Base-by-base conservation (phyloP, 1,140 invertebrate species). In the Rhyacophila brunnea region DNA sequence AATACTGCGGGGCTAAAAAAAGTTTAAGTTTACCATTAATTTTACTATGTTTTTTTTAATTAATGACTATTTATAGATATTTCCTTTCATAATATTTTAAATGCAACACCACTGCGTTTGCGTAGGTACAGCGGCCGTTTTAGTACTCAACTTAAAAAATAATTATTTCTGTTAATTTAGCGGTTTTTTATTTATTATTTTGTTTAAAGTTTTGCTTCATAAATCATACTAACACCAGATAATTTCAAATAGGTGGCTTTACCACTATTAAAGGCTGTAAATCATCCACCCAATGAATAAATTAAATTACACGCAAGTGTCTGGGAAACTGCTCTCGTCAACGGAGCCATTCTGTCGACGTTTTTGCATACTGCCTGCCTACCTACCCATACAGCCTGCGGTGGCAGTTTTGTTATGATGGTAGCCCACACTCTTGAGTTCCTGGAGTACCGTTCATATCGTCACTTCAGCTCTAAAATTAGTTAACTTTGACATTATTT, bases 211-310 rank as follows among this genome's bases (percentile, higher is more conserved):
- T 45, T 14, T n/a, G 18, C 23, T 10, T 42, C 49, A 50, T 65
- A 58, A 60, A 60, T 65, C 62, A 60, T 53, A 46, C 58, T 65
- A 65, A 65, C 62, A 60, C 62, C 58, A 58, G 58, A 60, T 65
- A 60, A 65, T 65, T 56, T 52, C 46, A 57, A 57, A 60, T 60
- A 60, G 62, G 52, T 53, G 58, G 40, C 54, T 52, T 52, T 38
- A 40, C 58, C 51, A 44, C 54, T 58, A 60, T 65, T 65, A 65
- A 60, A 57, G 38, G 44, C 48, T 34, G 45, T 65, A 65, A 60
- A 60, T 65, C 58, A 65, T 58, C 28, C 44, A 40, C 36, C 36
- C 54, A 65, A 65, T 65, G 62, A 65, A 65, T 65, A 65, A 65
- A 65, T 65, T 65, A 65, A 55, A 60, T 60, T 63, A 28, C 38